Evolutionary conservation across 1,140 invertebrate genomes (phyloP), one percentile per base, ranked within the genome.

Genomic region (Pectinophora gossypiella): DNA sequence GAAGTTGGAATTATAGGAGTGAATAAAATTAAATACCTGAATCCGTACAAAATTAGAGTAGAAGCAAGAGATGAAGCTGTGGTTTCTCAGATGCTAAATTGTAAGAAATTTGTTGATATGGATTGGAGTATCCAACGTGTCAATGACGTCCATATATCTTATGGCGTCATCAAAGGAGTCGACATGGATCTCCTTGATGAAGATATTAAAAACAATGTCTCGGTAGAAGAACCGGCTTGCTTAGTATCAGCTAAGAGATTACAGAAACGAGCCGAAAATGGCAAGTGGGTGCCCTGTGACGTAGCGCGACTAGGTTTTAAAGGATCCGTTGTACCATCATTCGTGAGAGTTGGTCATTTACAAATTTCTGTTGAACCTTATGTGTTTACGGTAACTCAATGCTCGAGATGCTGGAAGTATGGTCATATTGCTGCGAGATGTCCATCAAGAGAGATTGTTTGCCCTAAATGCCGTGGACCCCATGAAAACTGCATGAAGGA

Each of bases 391-490:
- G n/a, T n/a, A n/a, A n/a, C n/a, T n/a, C n/a, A n/a, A n/a, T n/a
- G n/a, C n/a, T n/a, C n/a, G n/a, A n/a, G n/a, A n/a, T n/a, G n/a
- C n/a, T n/a, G n/a, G n/a, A n/a, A n/a, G n/a, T n/a, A 6, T 12
- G 27, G 48, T 2, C 48, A 49, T 21, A 19, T 19, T 19, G 10
- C 12, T 18, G 38, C 20, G 7, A 16, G 20, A 5, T 49, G 48
- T 15, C 48, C 48, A 22, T 46, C 44, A 2, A 38, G 20, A 7
- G 38, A 38, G 22, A 18, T 36, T 10, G 21, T 35, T 19, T 49
- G 48, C 20, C 48, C 48, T 13, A 48, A 48, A 48, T 48, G 47
- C 22, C n/a, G 12, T 7, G 19, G 16, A 10, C 16, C 19, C 16
- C 47, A 48, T 19, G 23, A 10, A 1, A 48, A 48, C 12, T 48